Conservation (phyloP, 2,888 invertebrate genomes). For the Erebia aethiops region DNA sequence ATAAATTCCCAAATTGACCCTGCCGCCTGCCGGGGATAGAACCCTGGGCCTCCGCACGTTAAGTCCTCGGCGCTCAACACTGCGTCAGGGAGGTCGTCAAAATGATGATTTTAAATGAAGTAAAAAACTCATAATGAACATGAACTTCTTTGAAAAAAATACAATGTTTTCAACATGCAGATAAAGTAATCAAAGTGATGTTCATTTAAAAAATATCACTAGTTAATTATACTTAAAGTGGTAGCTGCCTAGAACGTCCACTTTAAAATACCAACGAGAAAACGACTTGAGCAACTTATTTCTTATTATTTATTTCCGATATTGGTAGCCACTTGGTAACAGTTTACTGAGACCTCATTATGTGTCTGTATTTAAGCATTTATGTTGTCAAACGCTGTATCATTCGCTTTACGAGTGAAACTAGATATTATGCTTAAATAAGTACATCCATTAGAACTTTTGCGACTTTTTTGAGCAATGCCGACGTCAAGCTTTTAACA, state of each 20-base stretch:
- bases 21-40: no score
- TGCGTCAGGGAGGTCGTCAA: no score
- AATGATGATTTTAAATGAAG: no score
- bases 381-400: slow-evolving; percentile 33
- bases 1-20: no score
- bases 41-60: no score
- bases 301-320: slow-evolving; percentile 35
- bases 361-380: slow-evolving; percentile 34
- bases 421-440: slow-evolving; percentile 12
- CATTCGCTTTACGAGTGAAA: slow-evolving; percentile 31
- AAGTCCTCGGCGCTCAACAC: no score
- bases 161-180: no score
- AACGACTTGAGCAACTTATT: slow-evolving; percentile 23
- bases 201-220: no score
- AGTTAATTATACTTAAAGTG: neutral
- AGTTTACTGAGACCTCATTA: slow-evolving; percentile 24
- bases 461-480: neutral
- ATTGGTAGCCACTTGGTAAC: slow-evolving; percentile 14
- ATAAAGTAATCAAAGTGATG: no score
- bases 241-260: neutral
- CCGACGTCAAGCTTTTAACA: neutral
- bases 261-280: neutral
- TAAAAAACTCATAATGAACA: no score
- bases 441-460: neutral
- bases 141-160: no score